Evolutionary conservation across 2,797 vertebrate species (phyloP), one percentile per base, ranked within the genome.

Genomic region (Intellagama lesueurii): DNA sequence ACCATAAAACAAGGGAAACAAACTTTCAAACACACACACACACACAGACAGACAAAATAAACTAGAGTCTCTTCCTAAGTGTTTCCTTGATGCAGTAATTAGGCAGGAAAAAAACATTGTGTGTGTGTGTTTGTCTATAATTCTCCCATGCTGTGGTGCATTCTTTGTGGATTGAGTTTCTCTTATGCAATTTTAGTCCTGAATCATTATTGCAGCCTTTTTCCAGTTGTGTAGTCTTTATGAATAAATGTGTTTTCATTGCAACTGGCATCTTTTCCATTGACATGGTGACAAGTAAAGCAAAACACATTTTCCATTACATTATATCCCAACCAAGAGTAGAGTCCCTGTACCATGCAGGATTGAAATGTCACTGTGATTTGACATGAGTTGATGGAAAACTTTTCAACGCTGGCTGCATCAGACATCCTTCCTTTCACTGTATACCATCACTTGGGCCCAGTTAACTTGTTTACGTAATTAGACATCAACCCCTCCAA

Each of bases 201-300:
- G 73, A 85, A 69, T 75, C 70, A 75, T 77, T 66, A 77, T 64
- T 16, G 56, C 16, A 76, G 52, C 30, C 52, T 64, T 64, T 76
- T 47, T 32, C 56, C 9, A 17, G 24, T 66, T 17, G 32, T 86
- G 56, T 86, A 86, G 56, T 56, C 73, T 77, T 81, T 64, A 81
- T 81, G 75, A 86, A 44, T 64, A 86, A 86, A 77, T 47, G 85
- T 22, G 28, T 77, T 66, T 86, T 86, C 75, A 86, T 26, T 17
- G 0, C 28, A 66, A 3, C 44, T 77, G 60, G 73, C 30, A 66
- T 68, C 19, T 86, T 86, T 85, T 47, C 56, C 26, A 47, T 56
- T 44, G 52, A 66, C 30, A 76, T 47, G 56, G 8, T 66, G 11
- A 30, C 28, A 66, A 86, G 52, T 30, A 77, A 86, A 86, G 40